Base-by-base conservation (phyloP, 2,797 vertebrate genomes). In the Leptatherina wallacei region DNA sequence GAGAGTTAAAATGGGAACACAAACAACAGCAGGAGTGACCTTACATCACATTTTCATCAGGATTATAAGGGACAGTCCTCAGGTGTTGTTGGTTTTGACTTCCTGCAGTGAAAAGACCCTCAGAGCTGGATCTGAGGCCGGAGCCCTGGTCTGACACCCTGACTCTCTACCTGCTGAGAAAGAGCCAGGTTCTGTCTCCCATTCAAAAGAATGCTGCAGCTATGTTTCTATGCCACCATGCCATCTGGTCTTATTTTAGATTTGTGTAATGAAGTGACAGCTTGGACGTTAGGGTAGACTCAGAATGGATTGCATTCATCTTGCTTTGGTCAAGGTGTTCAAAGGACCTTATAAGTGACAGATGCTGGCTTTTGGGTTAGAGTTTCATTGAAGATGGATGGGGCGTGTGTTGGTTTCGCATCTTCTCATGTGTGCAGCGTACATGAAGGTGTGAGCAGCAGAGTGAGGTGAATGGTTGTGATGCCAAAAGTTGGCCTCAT, bases 401-500 rank as follows among this genome's bases (percentile, higher is more conserved):
- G 71, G 75, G 79, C 72, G 57, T 55, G 65, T 14, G 66, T 18
- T 65, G 66, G 73, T 65, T 79, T 56, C 65, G 61, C 59, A 42
- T 69, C 70, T 38, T 78, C 65, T 29, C 52, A 36, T 79, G 61
- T 74, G 71, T 60, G 49, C 65, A 32, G 6, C 20, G 77, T 51
- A 13, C 52, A 75, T 55, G 76, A 75, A 86, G 88, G 88, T 80
- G 83, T 82, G 81, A 81, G 80, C 30, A 36, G 71, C 58, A 35
- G 40, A 64, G 80, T 30, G 71, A 76, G 74, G 77, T 71, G 76
- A 89, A 76, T 65, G 77, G 76, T 69, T 64, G 71, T 0, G 36
- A 77, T 85, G 85, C 85, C 84, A 82, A 83, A 80, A 14, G 54
- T 76, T 91, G 88, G 92, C 86, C 88, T 92, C 74, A 65, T 82